Conservation (phyloP, 2,113 vertebrate species). For the Zosterops japonicus region DNA sequence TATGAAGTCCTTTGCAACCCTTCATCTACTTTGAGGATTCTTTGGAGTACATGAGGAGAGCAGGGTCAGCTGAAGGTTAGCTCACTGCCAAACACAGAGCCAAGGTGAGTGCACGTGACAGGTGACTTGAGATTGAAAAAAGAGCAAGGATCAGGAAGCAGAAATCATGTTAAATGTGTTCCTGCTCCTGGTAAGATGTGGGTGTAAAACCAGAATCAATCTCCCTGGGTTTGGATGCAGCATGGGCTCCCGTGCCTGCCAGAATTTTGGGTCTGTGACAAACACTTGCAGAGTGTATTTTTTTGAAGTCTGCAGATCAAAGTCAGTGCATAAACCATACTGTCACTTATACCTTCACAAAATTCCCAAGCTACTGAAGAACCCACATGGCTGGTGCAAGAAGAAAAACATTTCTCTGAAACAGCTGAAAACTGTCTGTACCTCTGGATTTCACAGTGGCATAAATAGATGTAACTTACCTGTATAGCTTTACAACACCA, state of each 20-base stretch:
- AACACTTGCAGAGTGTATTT: neutral
- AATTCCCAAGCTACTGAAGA: neutral
- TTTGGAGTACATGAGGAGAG: rapidly evolving
- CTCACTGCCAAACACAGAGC: neutral
- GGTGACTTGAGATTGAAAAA: neutral
- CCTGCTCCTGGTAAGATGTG: neutral
- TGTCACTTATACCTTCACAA: neutral
- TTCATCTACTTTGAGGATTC: neutral
- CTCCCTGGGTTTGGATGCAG: neutral
- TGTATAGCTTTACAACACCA: neutral
- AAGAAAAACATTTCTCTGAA: neutral
- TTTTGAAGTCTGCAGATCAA: conserved; percentile 21
- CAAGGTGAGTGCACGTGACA: rapidly evolving
- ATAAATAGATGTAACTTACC: neutral
- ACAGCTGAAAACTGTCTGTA: neutral
- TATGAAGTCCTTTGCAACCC: neutral
- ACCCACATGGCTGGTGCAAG: neutral
- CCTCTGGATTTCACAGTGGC: neutral
- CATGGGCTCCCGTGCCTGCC: neutral
- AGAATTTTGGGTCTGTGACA: neutral
- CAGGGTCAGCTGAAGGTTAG: neutral
- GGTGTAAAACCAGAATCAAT: neutral
- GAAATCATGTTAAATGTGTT: neutral
- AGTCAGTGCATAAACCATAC: neutral
- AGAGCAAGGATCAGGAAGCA: neutral